phyloP scores from a whole-genome alignment of 2,888 invertebrate genomes.

The Diadromus collaris region DNA sequence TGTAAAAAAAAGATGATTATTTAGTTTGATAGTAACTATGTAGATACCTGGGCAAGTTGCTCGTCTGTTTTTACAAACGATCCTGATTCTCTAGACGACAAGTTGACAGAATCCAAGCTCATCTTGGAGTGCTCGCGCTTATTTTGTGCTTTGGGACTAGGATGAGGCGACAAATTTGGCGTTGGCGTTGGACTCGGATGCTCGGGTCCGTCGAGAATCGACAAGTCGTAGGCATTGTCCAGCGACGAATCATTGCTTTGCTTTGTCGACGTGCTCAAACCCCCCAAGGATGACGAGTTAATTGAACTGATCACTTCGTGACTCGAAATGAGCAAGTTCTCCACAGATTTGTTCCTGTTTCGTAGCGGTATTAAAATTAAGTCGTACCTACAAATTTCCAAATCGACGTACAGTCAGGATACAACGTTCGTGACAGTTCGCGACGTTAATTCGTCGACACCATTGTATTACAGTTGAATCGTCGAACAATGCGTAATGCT shows the following conservation, averaged over 20 bases:
- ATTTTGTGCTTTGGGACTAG: conserved; percentile 77
- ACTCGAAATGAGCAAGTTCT: conserved; percentile 84
- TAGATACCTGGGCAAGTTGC: conserved; percentile 68
- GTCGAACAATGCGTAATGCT: not conserved
- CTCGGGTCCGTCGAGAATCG: conserved; percentile 65
- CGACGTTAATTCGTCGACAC: conserved; percentile 1
- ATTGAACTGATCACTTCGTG: conserved; percentile 86
- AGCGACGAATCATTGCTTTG: conserved; percentile 78
- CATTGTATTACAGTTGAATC: conserved; percentile 9
- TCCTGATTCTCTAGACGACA: conserved; percentile 66
- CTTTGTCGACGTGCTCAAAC: conserved; percentile 80
- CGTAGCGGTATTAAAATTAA: conserved; percentile 56
- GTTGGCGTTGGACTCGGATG: conserved; percentile 80
- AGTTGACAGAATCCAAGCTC: conserved; percentile 64
- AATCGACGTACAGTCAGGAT: not conserved
- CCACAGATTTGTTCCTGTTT: conserved; percentile 85
- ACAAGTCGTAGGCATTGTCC: conserved; percentile 79
- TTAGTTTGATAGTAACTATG: not conserved
- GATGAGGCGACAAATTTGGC: conserved; percentile 81
- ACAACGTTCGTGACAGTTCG: not conserved
- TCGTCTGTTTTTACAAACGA: conserved; percentile 69
- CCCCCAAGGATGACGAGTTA: conserved; percentile 83
- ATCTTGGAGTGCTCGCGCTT: conserved; percentile 69
- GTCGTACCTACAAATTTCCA: not conserved
- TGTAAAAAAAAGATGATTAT: not conserved